Base-by-base conservation (phyloP, 2,113 vertebrate species). In the Xyrauchen texanus region DNA sequence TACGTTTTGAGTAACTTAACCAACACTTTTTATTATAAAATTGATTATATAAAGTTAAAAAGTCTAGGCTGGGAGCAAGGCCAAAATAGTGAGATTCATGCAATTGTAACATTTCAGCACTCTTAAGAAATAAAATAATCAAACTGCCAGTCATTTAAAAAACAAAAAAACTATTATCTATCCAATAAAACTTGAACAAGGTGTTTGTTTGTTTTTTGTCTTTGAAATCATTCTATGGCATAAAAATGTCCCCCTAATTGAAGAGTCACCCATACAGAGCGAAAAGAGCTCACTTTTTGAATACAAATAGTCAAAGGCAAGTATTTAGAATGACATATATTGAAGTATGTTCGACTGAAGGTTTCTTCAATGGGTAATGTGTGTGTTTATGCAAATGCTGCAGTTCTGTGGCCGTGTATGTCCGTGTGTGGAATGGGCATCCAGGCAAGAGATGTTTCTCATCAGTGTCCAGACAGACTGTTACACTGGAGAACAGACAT, bases 401-500 rank as follows among this genome's bases (percentile, higher is more conserved):
- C 68, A 67, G 44, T 68, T 73, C 51, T 65, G 11, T 5, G 3
- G 51, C 45, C 61, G 49, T 71, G 77, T 53, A 21, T 78, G 58
- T 71, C 47, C 55, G 70, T 73, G 52, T 52, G 65, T 16, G 9
- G 3, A 65, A 65, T 13, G 45, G 15, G 46, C 57, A 68, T 74
- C 51, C 58, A 69, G 73, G 66, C 77, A 60, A 79, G 77, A 65
- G 58, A 65, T 67, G 68, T 77, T 68, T 63, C 68, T 77, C 52
- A 67, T 77, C 68, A 51, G 79, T 81, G 74, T 68, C 62, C 42
- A 8, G 6, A 8, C 62, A 72, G 78, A 71, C 63, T 57, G 53
- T 77, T 78, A 52, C 42, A 8, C 60, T 69, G 71, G 13, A 51
- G 78, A 78, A 72, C 65, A 80, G 80, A 77, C 75, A 73, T 55